phyloP scores from a whole-genome alignment of 2,797 vertebrate species.

The Rhinichthys osculus region DNA sequence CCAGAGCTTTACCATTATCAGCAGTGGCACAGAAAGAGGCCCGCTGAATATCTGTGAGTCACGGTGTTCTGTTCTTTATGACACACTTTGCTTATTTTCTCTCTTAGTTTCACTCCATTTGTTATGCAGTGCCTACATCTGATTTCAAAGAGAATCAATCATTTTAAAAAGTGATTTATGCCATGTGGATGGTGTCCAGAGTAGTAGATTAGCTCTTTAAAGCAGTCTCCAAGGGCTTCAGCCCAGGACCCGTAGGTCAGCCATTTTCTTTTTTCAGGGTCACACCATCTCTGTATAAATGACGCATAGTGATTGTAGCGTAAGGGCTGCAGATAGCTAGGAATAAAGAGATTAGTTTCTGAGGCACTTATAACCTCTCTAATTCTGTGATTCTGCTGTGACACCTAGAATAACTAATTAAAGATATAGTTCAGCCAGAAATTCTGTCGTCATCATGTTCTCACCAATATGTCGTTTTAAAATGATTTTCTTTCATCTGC shows the following conservation, averaged over 20 bases:
- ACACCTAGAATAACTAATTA: background rate
- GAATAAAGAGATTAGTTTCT: constrained; percentile 2
- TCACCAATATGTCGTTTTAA: background rate
- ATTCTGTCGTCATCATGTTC: background rate
- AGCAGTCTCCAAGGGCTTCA: constrained; percentile 67
- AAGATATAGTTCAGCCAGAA: background rate
- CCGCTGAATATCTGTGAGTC: constrained; percentile 54
- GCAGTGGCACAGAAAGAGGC: constrained; percentile 46
- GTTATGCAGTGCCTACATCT: constrained; percentile 64
- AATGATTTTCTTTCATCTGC: background rate
- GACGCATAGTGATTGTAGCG: constrained; percentile 50
- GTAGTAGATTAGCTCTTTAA: constrained; percentile 70
- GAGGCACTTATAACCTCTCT: background rate
- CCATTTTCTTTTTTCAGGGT: constrained; percentile 66
- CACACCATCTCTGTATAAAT: constrained; percentile 65
- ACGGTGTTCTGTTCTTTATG: constrained; percentile 53
- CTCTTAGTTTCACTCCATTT: constrained; percentile 61
- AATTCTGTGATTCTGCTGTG: background rate
- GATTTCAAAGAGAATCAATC: constrained; percentile 71
- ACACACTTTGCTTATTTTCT: constrained; percentile 63
- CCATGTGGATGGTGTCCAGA: constrained; percentile 69
- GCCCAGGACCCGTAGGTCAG: constrained; percentile 65
- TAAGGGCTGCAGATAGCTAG: constrained; percentile 20
- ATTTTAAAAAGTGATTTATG: constrained; percentile 74
- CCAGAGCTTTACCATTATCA: constrained; percentile 63